Conservation (phyloP, 2,113 vertebrate species). For the Channa maculata region DNA sequence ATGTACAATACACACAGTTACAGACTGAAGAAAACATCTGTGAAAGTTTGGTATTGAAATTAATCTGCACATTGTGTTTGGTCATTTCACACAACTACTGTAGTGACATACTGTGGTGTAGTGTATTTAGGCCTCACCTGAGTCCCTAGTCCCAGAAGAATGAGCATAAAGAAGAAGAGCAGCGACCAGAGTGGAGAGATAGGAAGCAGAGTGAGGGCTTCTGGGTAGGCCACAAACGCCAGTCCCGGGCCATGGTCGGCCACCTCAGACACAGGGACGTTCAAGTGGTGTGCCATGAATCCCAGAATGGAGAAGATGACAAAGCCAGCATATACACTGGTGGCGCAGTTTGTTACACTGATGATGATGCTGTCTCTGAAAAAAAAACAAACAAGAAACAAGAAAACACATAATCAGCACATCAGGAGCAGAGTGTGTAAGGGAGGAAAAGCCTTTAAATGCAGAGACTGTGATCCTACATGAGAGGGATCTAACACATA, state of each 20-base stretch:
- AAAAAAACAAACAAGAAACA: background rate
- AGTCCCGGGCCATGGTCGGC: slow-evolving; percentile 95
- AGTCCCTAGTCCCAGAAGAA: slow-evolving; percentile 95
- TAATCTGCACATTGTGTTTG: too few relatives aligned
- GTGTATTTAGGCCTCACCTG: slow-evolving; percentile 84
- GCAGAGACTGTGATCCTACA: too few relatives aligned
- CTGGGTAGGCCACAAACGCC: slow-evolving; percentile 97
- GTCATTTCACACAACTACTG: too few relatives aligned
- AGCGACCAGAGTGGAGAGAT: slow-evolving; percentile 96
- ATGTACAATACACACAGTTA: too few relatives aligned
- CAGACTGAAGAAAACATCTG: too few relatives aligned
- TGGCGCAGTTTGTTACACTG: slow-evolving; percentile 97
- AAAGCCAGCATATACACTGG: slow-evolving; percentile 96
- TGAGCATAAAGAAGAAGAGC: slow-evolving; percentile 99
- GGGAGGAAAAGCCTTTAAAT: too few relatives aligned
- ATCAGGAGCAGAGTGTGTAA: too few relatives aligned
- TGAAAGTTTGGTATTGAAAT: too few relatives aligned
- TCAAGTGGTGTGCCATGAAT: slow-evolving; percentile 97
- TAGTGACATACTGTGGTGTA: background rate
- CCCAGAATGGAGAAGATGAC: slow-evolving; percentile 99
- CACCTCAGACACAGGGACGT: slow-evolving; percentile 94
- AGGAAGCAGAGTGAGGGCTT: slow-evolving; percentile 95
- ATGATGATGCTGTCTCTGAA: slow-evolving; percentile 98
- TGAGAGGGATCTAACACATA: too few relatives aligned
- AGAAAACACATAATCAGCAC: too few relatives aligned